Conservation (phyloP, 2,888 invertebrate genomes). For the Trachelus tabidus region DNA sequence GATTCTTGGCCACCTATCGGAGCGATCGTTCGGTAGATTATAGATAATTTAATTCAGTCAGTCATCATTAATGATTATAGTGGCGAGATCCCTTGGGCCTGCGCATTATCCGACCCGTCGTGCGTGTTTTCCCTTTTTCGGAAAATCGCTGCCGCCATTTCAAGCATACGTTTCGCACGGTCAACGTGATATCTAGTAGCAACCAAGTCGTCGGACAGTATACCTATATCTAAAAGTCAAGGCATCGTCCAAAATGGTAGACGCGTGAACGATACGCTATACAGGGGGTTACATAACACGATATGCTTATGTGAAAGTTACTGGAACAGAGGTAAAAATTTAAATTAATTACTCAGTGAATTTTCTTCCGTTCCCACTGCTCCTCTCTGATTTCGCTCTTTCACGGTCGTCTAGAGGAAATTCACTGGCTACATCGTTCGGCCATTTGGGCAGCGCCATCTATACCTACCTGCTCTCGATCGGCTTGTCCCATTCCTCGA, state of each 20-base stretch:
- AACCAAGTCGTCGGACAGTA: neutral
- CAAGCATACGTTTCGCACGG: neutral
- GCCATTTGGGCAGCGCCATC: constrained; percentile 52
- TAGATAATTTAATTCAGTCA: constrained; percentile 61
- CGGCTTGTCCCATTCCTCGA: constrained; percentile 30
- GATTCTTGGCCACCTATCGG: constrained; percentile 43
- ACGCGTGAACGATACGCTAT: neutral
- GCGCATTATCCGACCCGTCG: constrained; percentile 28
- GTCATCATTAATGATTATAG: constrained; percentile 57
- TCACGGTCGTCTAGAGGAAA: constrained; percentile 26
- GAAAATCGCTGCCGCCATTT: constrained; percentile 6
- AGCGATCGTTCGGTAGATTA: constrained; percentile 48
- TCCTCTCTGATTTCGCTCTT: neutral
- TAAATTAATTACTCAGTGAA: neutral
- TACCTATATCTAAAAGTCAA: neutral
- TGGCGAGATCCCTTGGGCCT: constrained; percentile 24
- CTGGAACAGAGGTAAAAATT: neutral
- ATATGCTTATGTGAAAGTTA: neutral
- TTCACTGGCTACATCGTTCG: constrained; percentile 41
- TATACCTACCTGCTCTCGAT: constrained; percentile 19
- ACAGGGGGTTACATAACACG: neutral
- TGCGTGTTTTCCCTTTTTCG: neutral
- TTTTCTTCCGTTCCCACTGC: neutral
- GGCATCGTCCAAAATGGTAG: neutral
- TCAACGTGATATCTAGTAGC: neutral